These are phyloP conservation scores for Drosophila paramelanica DNA, from an alignment of 2,888 invertebrate species.

Conservation along the genomic window DNA sequence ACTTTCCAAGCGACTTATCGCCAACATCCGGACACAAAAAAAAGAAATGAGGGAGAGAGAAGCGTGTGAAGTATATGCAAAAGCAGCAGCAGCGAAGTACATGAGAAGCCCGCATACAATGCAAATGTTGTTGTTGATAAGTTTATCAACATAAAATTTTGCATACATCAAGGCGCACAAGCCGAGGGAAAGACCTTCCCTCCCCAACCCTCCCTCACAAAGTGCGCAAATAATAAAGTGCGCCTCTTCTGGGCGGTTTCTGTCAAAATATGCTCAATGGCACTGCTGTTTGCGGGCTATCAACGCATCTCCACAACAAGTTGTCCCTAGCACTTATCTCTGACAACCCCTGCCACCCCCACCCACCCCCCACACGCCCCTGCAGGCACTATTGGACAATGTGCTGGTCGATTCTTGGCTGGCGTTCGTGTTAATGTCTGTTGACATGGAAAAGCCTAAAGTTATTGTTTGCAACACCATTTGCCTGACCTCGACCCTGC, in stretches of 20 bases:
- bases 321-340: conserved; percentile 14
- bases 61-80: not conserved
- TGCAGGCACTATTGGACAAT: conserved; percentile 13
- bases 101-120: conserved; percentile 37
- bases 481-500: conserved; percentile 44
- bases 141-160: conserved; percentile 69
- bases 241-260: conserved; percentile 1
- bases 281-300: conserved; percentile 10
- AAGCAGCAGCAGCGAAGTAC: not conserved
- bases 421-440: conserved; percentile 65
- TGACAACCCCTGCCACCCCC: not conserved
- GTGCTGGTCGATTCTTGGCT: conserved; percentile 30
- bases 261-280: conserved; percentile 17
- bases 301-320: conserved; percentile 21
- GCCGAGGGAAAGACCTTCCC: conserved; percentile 3
- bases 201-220: too few relatives aligned
- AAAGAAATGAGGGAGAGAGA: not conserved
- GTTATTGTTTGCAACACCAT: conserved; percentile 68
- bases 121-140: conserved; percentile 66
- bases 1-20: conserved; percentile 42
- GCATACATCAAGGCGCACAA: conserved; percentile 65
- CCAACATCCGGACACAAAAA: conserved; percentile 30
- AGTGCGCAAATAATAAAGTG: conserved; percentile 52
- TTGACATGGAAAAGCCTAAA: conserved; percentile 75
- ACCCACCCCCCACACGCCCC: not conserved